These are phyloP conservation scores for Drosophila sp. DNA, from an alignment of 1,140 invertebrate species.

Conservation along the genomic window DNA sequence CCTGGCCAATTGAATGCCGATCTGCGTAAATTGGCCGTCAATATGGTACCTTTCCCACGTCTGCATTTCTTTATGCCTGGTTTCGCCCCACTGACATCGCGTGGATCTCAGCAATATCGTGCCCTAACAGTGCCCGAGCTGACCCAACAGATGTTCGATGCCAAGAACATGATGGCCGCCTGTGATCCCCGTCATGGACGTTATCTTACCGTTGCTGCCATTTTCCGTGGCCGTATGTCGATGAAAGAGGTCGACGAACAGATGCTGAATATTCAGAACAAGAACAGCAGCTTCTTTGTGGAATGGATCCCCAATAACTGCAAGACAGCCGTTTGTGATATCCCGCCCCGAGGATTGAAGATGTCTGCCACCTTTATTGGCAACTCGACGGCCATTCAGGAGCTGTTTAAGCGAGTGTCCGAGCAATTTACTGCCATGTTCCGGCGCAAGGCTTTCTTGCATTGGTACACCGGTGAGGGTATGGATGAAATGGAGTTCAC, in stretches of 20 bases:
- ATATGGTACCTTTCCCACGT: slow-evolving; percentile 96
- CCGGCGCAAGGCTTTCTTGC: slow-evolving; percentile 90
- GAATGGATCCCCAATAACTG: slow-evolving; percentile 93
- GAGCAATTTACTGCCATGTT: slow-evolving; percentile 90
- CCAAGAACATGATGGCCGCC: slow-evolving; percentile 88
- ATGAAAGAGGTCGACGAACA: slow-evolving; percentile 88
- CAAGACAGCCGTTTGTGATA: slow-evolving; percentile 90
- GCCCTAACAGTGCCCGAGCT: slow-evolving; percentile 89
- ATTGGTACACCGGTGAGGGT: slow-evolving; percentile 91
- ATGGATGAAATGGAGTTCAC: slow-evolving; percentile 95
- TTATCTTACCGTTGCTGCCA: slow-evolving; percentile 89
- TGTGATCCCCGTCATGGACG: slow-evolving; percentile 90
- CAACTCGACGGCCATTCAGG: slow-evolving; percentile 89
- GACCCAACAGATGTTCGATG: slow-evolving; percentile 90
- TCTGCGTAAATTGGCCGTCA: slow-evolving; percentile 92
- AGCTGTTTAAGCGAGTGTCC: slow-evolving; percentile 88
- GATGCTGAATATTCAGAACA: slow-evolving; percentile 92
- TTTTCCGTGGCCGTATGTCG: slow-evolving; percentile 91
- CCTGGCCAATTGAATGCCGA: slow-evolving; percentile 93
- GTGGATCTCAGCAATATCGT: slow-evolving; percentile 88
- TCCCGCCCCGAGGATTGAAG: slow-evolving; percentile 88
- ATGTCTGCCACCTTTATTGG: slow-evolving; percentile 90
- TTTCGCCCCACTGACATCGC: slow-evolving; percentile 91
- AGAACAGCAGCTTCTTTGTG: slow-evolving; percentile 92
- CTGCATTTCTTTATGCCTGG: slow-evolving; percentile 90